Evolutionary conservation across 2,113 vertebrate species (phyloP).

Genomic region (Chrysemys picta): DNA sequence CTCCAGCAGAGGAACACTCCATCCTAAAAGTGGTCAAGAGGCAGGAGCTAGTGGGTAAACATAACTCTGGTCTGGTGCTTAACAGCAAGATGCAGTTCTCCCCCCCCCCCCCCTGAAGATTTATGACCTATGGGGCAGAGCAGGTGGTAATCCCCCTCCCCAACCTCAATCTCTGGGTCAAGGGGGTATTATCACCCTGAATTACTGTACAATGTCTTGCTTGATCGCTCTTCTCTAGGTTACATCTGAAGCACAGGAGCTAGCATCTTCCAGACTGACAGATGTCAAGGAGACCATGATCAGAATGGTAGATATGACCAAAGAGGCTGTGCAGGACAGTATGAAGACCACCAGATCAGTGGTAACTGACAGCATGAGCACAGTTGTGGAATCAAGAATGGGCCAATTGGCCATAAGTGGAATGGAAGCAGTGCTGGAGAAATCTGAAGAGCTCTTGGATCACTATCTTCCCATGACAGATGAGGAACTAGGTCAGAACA

Average conservation of each 20-base stretch:
- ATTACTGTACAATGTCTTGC: not conserved
- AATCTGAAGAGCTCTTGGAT: slow-evolving; percentile 74
- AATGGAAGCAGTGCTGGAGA: slow-evolving; percentile 77
- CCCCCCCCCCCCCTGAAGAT: not conserved
- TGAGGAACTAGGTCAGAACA: slow-evolving; percentile 79
- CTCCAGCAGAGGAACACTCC: not conserved
- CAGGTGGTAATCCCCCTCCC: not conserved
- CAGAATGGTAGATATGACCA: not conserved
- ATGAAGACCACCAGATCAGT: slow-evolving; percentile 78
- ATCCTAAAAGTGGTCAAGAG: not conserved
- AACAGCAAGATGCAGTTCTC: not conserved
- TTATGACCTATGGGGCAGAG: not conserved
- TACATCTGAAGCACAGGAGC: slow-evolving; percentile 82
- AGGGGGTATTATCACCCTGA: not conserved
- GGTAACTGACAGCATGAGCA: slow-evolving; percentile 72
- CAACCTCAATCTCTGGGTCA: not conserved
- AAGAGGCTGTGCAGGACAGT: slow-evolving; percentile 73
- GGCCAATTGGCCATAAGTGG: slow-evolving; percentile 83
- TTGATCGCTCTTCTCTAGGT: slow-evolving; percentile 67
- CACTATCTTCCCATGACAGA: too few relatives aligned
- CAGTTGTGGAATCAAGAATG: slow-evolving; percentile 69
- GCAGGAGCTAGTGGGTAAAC: not conserved
- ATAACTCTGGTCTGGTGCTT: not conserved
- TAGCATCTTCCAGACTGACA: slow-evolving; percentile 48
- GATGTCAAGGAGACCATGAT: slow-evolving; percentile 75